Evolutionary conservation across 2,797 vertebrate species (phyloP), one percentile per base, ranked within the genome.

Genomic region (Apogon hyalosoma): DNA sequence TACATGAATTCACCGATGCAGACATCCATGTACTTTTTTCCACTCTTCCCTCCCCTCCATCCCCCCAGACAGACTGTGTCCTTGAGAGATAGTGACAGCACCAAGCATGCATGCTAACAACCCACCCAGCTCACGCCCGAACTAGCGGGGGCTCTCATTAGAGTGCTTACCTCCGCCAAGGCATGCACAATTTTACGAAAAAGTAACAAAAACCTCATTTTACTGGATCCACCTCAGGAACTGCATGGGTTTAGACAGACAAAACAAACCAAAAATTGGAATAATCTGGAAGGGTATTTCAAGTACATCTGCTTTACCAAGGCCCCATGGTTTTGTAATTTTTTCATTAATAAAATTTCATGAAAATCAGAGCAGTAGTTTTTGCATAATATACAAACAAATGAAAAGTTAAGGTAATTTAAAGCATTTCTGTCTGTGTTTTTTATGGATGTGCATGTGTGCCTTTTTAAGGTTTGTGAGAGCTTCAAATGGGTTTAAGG

Each of bases 31-130:
- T 69, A 60, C 46, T 56, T 71, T 50, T 63, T 57, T 42, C 50
- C n/a, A 41, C 38, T 38, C 51, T 11, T 8, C 38, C 16, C 39
- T 3, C 14, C 52, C 14, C 5, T 19, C 36, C 18, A 38, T 55
- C 42, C 48, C 9, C n/a, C 13, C 64, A 73, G 59, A 65, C 53
- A 77, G 74, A 71, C 68, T 72, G 21, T 57, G 86, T 80, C 85
- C 81, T 86, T 89, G 87, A 79, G 73, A 77, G 55, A 55, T 13
- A 24, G 54, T 83, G 75, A 79, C 71, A 61, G 74, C 79, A 75
- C 47, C 77, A 52, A 70, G 50, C 72, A 59, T 80, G 74, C 80
- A 90, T 87, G 79, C 76, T 82, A 88, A 91, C 60, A 59, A 87
- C 79, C 50, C 64, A 52, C 51, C 45, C 60, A 62, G 67, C 66